These are phyloP conservation scores for Coreoperca whiteheadi DNA, from an alignment of 2,113 vertebrate species.

Conservation along the genomic window DNA sequence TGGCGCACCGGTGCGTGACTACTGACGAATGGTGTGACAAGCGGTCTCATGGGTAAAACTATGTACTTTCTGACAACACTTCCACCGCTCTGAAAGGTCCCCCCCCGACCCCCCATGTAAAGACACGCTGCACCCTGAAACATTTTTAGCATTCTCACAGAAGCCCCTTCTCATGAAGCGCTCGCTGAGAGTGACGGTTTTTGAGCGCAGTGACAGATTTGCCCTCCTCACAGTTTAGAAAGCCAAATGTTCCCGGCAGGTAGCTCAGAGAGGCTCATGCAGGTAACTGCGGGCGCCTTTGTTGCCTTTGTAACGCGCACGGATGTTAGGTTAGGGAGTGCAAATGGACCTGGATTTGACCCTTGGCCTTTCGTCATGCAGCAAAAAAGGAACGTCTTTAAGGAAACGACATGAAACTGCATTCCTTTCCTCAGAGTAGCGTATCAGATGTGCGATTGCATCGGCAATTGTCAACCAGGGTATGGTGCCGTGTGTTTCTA, in stretches of 20 bases:
- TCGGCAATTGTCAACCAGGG: neutral
- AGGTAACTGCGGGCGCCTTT: slow-evolving; percentile 26
- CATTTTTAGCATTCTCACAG: slow-evolving; percentile 29
- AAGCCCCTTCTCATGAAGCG: neutral
- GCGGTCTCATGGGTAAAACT: neutral
- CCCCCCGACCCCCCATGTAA: neutral
- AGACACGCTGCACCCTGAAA: slow-evolving; percentile 26
- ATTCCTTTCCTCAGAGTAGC: neutral
- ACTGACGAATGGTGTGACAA: slow-evolving; percentile 56
- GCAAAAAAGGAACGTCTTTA: neutral
- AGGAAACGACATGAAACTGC: neutral
- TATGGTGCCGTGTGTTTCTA: neutral
- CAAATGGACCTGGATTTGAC: slow-evolving; percentile 5
- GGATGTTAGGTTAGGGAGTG: neutral
- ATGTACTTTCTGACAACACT: slow-evolving; percentile 14
- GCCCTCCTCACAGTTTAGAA: neutral
- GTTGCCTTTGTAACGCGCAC: slow-evolving; percentile 16
- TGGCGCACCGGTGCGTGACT: slow-evolving; percentile 51
- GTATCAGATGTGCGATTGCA: neutral
- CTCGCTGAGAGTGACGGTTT: neutral
- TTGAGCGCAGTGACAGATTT: slow-evolving; percentile 37
- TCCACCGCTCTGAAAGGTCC: slow-evolving; percentile 9
- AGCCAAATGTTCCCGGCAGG: slow-evolving; percentile 20
- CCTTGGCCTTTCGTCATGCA: neutral
- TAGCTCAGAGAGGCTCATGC: slow-evolving; percentile 33